Evolutionary conservation across 2,797 vertebrate species (phyloP).

Genomic region (Varecia variegata): DNA sequence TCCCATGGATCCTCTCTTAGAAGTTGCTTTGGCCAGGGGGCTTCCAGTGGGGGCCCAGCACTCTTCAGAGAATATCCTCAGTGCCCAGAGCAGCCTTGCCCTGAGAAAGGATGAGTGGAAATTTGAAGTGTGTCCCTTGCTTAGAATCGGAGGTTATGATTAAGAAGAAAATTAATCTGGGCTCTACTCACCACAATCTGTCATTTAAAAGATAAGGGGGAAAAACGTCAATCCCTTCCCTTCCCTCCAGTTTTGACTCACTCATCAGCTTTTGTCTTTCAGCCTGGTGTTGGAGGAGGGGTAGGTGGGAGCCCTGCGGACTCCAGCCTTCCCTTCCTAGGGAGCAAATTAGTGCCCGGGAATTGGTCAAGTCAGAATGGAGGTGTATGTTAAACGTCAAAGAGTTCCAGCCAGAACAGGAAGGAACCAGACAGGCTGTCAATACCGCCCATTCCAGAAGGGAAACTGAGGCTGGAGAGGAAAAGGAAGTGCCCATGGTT

Average conservation of each 20-base stretch:
- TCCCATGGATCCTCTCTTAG: neutral
- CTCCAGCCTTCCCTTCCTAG: neutral
- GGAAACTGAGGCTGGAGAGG: neutral
- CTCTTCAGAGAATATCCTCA: neutral
- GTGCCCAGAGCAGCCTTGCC: neutral
- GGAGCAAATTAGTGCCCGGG: neutral
- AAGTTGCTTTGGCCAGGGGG: neutral
- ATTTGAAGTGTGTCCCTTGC: neutral
- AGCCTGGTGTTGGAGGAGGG: neutral
- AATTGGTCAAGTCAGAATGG: neutral
- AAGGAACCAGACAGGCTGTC: neutral
- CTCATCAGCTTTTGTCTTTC: neutral
- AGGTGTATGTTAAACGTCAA: neutral
- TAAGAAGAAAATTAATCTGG: neutral
- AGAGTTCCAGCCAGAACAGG: neutral
- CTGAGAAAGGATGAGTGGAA: neutral
- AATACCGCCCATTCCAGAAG: neutral
- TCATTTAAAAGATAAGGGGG: neutral
- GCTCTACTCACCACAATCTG: neutral
- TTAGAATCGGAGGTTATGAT: neutral
- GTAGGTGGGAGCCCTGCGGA: neutral
- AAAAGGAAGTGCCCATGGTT: neutral
- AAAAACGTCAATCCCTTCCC: neutral
- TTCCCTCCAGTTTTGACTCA: neutral
- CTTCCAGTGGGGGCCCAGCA: neutral